Conservation (phyloP, 2,113 vertebrate genomes). For the Egretta garzetta region DNA sequence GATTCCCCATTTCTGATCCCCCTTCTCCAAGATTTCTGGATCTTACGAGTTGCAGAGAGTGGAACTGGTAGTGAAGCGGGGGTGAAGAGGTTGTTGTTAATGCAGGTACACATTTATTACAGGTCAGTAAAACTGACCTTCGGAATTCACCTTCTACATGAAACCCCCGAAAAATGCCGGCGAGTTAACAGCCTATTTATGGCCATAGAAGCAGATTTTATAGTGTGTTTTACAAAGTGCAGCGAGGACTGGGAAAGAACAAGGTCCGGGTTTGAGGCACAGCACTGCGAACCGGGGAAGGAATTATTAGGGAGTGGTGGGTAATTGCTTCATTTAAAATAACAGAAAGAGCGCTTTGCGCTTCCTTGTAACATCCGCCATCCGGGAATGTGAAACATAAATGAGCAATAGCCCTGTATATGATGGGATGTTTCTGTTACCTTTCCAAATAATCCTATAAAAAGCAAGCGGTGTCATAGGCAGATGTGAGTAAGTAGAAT, state of each 20-base stretch:
- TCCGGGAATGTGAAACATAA: accelerated
- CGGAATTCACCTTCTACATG: neutral
- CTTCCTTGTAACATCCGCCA: neutral
- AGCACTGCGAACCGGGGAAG: neutral
- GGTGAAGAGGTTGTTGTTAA: neutral
- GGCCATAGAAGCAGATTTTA: neutral
- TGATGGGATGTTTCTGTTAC: accelerated
- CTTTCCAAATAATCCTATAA: too few relatives aligned
- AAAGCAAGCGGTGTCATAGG: neutral
- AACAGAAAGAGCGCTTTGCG: neutral
- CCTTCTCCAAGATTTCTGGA: neutral
- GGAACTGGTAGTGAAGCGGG: neutral
- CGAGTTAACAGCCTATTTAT: neutral
- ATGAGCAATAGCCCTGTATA: accelerated
- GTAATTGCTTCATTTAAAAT: neutral
- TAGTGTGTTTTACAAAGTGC: neutral
- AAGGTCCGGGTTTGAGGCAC: neutral
- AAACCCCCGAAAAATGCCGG: neutral
- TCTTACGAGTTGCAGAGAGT: neutral
- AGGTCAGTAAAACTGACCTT: neutral
- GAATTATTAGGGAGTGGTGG: neutral
- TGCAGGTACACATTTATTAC: accelerated
- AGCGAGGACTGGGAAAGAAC: neutral
- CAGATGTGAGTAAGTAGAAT: accelerated
- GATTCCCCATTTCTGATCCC: neutral